Conservation (phyloP, 2,888 invertebrate genomes). For the Hermaeophaga mercurialis region DNA sequence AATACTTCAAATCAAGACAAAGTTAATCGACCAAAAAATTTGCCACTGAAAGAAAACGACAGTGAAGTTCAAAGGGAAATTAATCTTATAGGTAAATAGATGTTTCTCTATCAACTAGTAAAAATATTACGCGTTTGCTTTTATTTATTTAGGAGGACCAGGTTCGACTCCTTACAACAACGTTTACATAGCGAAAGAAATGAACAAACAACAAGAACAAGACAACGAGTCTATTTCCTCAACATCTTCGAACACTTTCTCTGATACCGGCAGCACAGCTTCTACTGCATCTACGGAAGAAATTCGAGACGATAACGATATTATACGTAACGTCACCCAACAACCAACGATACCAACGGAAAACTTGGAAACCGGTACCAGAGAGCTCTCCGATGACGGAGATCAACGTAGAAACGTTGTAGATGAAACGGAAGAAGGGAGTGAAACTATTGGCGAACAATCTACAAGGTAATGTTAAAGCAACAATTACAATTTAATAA, state of each 20-base stretch:
- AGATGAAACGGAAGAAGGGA: constrained; percentile 1
- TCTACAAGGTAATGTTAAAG: not conserved
- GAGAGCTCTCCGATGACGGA: constrained; percentile 2
- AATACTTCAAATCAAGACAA: constrained; percentile 22
- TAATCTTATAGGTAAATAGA: constrained; percentile 42
- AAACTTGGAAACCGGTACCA: constrained; percentile 1
- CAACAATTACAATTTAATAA: no score
- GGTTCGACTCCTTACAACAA: constrained; percentile 58
- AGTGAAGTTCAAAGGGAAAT: constrained; percentile 43
- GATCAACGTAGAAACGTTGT: not conserved
- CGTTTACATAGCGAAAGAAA: constrained; percentile 51
- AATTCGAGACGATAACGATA: constrained; percentile 24
- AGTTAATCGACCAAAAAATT: constrained; percentile 36
- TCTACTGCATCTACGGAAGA: constrained; percentile 43
- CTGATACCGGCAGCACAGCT: constrained; percentile 44
- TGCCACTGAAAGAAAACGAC: constrained; percentile 33
- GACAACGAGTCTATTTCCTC: constrained; percentile 46
- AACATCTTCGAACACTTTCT: constrained; percentile 51
- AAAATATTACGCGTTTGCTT: constrained; percentile 1
- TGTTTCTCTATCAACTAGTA: no score
- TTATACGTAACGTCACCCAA: not conserved
- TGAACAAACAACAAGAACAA: constrained; percentile 31
- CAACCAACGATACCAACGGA: not conserved
- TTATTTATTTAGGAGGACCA: constrained; percentile 47
- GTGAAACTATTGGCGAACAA: not conserved